Conservation (phyloP, 2,888 invertebrate species). For the Dascillus cervinus region DNA sequence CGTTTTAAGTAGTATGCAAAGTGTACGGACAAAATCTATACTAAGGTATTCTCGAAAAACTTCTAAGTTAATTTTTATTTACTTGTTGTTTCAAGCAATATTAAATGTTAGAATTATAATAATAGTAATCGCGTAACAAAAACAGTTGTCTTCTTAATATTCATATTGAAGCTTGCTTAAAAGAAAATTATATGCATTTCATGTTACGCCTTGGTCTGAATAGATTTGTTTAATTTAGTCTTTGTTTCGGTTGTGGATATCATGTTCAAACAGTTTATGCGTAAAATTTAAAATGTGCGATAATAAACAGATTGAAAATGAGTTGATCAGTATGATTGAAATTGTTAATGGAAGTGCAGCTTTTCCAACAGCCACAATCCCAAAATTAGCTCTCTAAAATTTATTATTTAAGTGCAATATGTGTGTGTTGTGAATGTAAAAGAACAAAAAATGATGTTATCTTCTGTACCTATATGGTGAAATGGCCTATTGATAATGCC, state of each 20-base stretch:
- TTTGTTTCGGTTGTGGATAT: constrained; percentile 15
- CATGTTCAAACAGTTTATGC: constrained; percentile 19
- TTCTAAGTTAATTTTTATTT: constrained; percentile 10
- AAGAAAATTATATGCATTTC: constrained; percentile 11
- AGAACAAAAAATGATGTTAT: too few species aligned
- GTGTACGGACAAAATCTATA: constrained; percentile 7
- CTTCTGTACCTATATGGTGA: too few species aligned
- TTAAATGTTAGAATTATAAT: constrained; percentile 25
- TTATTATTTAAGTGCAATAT: too few species aligned
- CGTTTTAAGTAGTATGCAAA: constrained; percentile 1
- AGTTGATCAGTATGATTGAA: too few species aligned
- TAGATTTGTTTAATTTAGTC: constrained; percentile 15
- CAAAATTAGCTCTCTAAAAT: too few species aligned
- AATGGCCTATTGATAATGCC: constrained; percentile 13
- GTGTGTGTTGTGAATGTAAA: too few species aligned
- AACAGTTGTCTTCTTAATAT: constrained; percentile 8
- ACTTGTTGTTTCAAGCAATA: constrained; percentile 25
- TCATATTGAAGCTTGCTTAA: constrained; percentile 10
- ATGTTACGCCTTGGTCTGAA: constrained; percentile 9
- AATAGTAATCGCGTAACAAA: constrained; percentile 15
- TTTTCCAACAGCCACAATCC: too few species aligned
- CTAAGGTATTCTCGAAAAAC: constrained; percentile 11
- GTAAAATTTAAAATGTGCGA: too few species aligned
- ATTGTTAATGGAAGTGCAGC: too few species aligned
- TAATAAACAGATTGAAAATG: too few species aligned